Conservation (phyloP, 2,888 invertebrate species). For the Mimas tiliae region DNA sequence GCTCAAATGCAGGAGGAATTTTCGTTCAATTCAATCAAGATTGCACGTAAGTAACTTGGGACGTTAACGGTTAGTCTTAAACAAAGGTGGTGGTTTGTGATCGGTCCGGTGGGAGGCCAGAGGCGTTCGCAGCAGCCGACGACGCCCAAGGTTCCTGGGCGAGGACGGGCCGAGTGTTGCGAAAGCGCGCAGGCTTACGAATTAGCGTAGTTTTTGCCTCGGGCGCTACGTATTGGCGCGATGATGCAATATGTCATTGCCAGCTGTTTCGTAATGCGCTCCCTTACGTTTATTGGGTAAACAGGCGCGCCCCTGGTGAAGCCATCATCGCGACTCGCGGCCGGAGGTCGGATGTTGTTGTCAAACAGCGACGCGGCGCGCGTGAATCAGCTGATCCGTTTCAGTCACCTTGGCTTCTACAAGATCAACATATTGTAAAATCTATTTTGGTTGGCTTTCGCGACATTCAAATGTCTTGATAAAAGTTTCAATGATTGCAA, state of each 20-base stretch:
- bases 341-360: too few relatives aligned
- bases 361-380: background rate
- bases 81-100: constrained; percentile 6
- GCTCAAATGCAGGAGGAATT: constrained; percentile 92
- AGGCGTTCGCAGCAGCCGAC: background rate
- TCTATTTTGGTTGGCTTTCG: constrained; percentile 14
- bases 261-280: constrained; percentile 65
- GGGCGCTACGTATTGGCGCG: constrained; percentile 46
- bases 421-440: constrained; percentile 15
- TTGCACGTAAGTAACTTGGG: constrained; percentile 93
- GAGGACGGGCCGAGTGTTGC: constrained; percentile 41
- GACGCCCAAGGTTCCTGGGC: constrained; percentile 37
- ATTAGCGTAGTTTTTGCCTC: constrained; percentile 48
- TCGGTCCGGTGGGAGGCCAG: constrained; percentile 11
- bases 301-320: too few relatives aligned
- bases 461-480: constrained; percentile 17
- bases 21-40: constrained; percentile 99
- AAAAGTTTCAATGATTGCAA: background rate
- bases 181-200: constrained; percentile 56
- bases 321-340: background rate
- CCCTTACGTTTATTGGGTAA: background rate
- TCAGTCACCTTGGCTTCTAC: constrained; percentile 29
- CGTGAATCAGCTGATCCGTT: constrained; percentile 38
- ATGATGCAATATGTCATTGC: constrained; percentile 81
- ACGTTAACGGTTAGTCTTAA: background rate